Evolutionary conservation across 2,113 vertebrate species (phyloP).

Genomic region (Tricholaema leucomelas): DNA sequence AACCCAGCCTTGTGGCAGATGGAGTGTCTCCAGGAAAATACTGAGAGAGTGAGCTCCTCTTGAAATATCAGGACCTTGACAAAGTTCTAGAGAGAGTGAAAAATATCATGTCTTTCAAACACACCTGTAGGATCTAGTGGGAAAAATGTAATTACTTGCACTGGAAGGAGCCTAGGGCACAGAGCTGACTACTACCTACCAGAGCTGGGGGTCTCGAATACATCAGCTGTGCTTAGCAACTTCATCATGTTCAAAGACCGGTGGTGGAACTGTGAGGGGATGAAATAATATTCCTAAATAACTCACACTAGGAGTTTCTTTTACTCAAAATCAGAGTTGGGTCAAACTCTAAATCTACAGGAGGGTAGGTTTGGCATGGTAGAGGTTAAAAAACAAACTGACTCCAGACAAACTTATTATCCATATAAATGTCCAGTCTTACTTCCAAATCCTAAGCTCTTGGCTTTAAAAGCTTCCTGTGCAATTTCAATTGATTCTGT

Average conservation of each 20-base stretch:
- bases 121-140: neutral
- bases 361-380: neutral
- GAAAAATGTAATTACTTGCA: neutral
- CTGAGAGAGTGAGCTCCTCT: neutral
- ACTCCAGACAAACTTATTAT: constrained; percentile 3
- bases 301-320: neutral
- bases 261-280: neutral
- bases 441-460: constrained; percentile 9
- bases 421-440: neutral
- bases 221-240: accelerated
- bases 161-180: neutral
- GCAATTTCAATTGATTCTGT: constrained; percentile 31
- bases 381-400: constrained; percentile 1
- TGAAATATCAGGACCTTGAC: neutral
- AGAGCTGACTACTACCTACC: neutral
- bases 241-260: neutral
- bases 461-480: constrained; percentile 26
- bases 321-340: neutral
- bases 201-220: neutral
- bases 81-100: neutral
- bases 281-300: neutral
- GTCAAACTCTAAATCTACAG: neutral
- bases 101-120: neutral
- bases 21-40: neutral
- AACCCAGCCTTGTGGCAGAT: neutral